A percentile compares a stretch with the other conserved stretches of the same genome.
phyloP scores from a whole-genome alignment of 2,113 vertebrate species.

The Chelonoidis abingdonii region DNA sequence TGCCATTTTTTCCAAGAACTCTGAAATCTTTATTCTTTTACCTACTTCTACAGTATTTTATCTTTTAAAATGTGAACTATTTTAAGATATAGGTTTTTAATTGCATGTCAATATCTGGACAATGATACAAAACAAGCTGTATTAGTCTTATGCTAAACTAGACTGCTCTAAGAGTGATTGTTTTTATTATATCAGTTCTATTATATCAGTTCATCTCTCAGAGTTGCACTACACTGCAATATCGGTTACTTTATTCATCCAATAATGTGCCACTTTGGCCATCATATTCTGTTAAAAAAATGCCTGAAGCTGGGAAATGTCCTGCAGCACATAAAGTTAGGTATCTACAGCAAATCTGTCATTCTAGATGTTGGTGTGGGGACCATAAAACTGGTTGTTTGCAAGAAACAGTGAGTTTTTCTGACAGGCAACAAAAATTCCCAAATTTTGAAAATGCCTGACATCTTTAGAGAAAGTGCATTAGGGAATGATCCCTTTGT shows the following conservation, averaged over 20 bases:
- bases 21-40: not conserved
- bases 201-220: not conserved
- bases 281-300: not conserved
- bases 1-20: not conserved
- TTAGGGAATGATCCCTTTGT: not conserved
- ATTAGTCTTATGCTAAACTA: not conserved
- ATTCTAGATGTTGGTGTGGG: not conserved
- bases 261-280: not conserved
- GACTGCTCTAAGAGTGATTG: not conserved
- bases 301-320: not conserved
- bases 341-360: not conserved
- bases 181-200: not conserved
- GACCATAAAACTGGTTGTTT: not conserved
- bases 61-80: not conserved
- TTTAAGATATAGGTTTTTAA: not conserved
- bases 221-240: rapidly evolving
- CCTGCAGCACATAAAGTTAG: not conserved
- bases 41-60: not conserved
- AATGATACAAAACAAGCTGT: not conserved
- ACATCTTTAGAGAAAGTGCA: not conserved
- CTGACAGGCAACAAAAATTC: not conserved
- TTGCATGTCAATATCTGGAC: not conserved
- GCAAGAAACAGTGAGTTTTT: not conserved
- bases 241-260: not conserved
- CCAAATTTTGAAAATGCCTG: not conserved